Base-by-base conservation (phyloP, 2,888 invertebrate genomes). In the Eupithecia insigniata region DNA sequence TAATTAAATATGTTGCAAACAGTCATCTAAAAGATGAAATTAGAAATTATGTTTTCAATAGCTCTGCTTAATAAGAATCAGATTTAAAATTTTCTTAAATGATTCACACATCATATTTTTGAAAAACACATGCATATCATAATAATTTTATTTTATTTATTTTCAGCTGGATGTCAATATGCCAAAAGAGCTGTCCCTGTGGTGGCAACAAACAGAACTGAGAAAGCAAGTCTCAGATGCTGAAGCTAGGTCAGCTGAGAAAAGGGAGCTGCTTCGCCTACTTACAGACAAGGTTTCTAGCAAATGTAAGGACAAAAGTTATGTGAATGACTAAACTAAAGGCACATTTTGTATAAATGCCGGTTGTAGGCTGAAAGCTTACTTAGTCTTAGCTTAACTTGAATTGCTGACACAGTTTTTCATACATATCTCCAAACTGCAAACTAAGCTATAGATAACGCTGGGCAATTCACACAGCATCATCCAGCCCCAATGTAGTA, bases 171-270 rank as follows among this genome's bases (percentile, higher is more conserved):
- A 74, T 67, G 71, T 67, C 10, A 71, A 72, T 16, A 67, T 89
- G 51, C 93, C 93, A 1, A 85, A 87, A 46, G 87, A 91, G 75
- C 75, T 92, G 1, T 70, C 79, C 0, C 75, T 89, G 1, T 94
- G 93, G 93, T 83, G 81, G 7, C 80, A 89, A 66, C 88, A 90
- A 55, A 76, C 73, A 2, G 85, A 89, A 1, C 67, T 90, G 0
- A 84, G 80, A 64, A 80, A 84, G 26, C 87, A 84, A 66, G 83
- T 93, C 12, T 72, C 74, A 6, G 84, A 84, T 46, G 84, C 87
- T 0, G 90, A 92, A 73, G 70, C 61, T 0, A 81, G 84, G 34
- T 79, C 90, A 0, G 55, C 69, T 3, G 78, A 86, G 39, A 81
- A 84, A 0, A 83, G 82, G 68, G 80, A 83, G 14, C 79, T 82